Evolutionary conservation across 2,888 invertebrate genomes (phyloP).

Genomic region (Pseudococcus longispinus): DNA sequence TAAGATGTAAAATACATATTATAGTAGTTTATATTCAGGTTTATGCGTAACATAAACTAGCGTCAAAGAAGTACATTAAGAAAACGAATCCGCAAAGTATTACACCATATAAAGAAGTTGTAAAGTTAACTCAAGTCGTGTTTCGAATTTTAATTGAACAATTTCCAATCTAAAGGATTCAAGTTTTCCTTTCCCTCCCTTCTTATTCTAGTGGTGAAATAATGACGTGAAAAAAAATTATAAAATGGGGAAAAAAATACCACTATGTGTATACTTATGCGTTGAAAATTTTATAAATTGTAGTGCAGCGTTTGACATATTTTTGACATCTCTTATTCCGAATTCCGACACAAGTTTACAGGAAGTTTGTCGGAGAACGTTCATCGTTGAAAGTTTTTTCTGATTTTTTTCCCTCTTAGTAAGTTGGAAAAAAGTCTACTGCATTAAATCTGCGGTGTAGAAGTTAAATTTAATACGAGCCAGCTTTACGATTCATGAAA

Average conservation of each 20-base stretch:
- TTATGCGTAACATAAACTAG: not conserved
- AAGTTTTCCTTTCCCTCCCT: not conserved
- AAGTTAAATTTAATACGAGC: not conserved
- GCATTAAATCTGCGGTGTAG: not conserved
- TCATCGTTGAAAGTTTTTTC: not conserved
- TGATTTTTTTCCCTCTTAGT: not conserved
- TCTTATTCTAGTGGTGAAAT: not conserved
- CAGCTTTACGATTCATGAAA: not conserved
- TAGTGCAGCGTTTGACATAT: not conserved
- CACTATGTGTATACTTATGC: not conserved
- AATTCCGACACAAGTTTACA: not conserved
- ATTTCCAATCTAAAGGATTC: not conserved
- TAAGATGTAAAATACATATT: not conserved
- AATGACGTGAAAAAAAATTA: not conserved
- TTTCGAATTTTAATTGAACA: not conserved
- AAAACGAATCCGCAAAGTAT: constrained; percentile 31
- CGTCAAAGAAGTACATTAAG: constrained; percentile 1
- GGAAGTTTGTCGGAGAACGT: not conserved
- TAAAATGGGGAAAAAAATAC: not conserved
- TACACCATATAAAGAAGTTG: constrained; percentile 28
- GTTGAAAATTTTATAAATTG: not conserved
- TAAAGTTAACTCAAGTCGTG: constrained; percentile 18
- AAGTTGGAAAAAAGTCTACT: not conserved
- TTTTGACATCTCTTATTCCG: not conserved
- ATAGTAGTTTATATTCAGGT: not conserved